Base-by-base conservation (phyloP, 2,113 vertebrate species). In the Meleagris gallopavo region DNA sequence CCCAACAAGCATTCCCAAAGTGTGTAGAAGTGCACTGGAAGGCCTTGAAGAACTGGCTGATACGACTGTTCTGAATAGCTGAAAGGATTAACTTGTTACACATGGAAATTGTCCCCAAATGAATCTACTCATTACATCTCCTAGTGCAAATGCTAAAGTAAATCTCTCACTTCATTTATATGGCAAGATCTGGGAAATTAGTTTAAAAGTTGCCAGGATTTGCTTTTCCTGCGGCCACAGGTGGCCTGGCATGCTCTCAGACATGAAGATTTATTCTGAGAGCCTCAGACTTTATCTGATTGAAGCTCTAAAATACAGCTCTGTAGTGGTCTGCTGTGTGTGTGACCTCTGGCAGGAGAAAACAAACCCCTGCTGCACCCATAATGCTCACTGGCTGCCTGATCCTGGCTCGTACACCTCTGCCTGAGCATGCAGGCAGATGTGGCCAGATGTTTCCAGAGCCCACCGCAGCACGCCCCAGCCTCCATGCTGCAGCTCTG, bases 51-150 rank as follows among this genome's bases (percentile, higher is more conserved):
- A 89, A 80, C 55, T 38, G 43, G 8, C 66, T 58, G 25, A 65
- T 76, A 11, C 32, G 67, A 73, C 75, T 45, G 9, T 62, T 89
- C 60, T 0, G 0, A 94, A 71, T 69, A 95, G 29, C 55, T 83
- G 87, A 74, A 86, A 74, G 64, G 72, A 95, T 91, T 90, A 78
- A 86, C 40, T 65, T 83, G 40, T 81, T 86, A 91, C 90, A 86
- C 72, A 73, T 2, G 7, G 76, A 88, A 93, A 91, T 78, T 94
- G 88, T 86, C 73, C 65, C 73, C 69, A 57, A 24, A 75, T 93
- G 13, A 90, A 76, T 93, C 79, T 86, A 0, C 72, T 93, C 46
- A 83, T 91, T 93, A 78, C 69, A 69, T 78, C 54, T 88, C 43
- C 45, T 69, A 83, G 43, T 90, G 46, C 90, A 93, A 91, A 82